A percentile compares a stretch with the other conserved stretches of the same genome.
Conservation (phyloP, 2,888 invertebrate genomes). For the Alsophila aescularia region DNA sequence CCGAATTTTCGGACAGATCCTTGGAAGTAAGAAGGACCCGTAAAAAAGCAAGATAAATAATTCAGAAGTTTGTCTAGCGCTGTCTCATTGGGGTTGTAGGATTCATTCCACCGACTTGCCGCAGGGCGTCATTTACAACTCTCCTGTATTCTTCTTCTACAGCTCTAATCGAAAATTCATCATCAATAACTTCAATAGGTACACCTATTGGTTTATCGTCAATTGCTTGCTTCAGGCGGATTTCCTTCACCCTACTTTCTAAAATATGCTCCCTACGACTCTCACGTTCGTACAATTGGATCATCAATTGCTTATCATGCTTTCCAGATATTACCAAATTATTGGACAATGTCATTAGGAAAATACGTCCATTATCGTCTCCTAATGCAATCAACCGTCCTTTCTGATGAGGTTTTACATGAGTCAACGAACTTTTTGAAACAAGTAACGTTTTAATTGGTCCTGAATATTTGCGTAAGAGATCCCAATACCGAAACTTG, state of each 20-base stretch:
- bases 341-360: slow-evolving; percentile 87
- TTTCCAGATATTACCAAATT: slow-evolving; percentile 86
- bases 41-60: too few relatives aligned
- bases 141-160: neutral
- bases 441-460: slow-evolving; percentile 87
- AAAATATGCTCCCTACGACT: slow-evolving; percentile 93
- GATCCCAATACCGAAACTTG: slow-evolving; percentile 90
- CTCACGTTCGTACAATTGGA: slow-evolving; percentile 92
- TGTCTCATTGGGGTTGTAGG: too few relatives aligned
- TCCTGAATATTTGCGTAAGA: slow-evolving; percentile 87
- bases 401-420: slow-evolving; percentile 86
- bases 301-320: slow-evolving; percentile 87
- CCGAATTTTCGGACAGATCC: too few relatives aligned
- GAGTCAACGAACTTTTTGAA: slow-evolving; percentile 76
- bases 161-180: neutral
- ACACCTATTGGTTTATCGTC: neutral
- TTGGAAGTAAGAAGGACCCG: too few relatives aligned
- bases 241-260: slow-evolving; percentile 92
- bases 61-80: too few relatives aligned
- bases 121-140: neutral
- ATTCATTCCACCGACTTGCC: neutral
- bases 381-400: slow-evolving; percentile 86
- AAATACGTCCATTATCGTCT: slow-evolving; percentile 87
- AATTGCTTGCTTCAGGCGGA: slow-evolving; percentile 61
- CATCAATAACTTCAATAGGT: neutral